Percentiles rank a stretch among this genome's conserved stretches.
phyloP scores from a whole-genome alignment of 2,888 invertebrate species.

The Epsilonema sp. region DNA sequence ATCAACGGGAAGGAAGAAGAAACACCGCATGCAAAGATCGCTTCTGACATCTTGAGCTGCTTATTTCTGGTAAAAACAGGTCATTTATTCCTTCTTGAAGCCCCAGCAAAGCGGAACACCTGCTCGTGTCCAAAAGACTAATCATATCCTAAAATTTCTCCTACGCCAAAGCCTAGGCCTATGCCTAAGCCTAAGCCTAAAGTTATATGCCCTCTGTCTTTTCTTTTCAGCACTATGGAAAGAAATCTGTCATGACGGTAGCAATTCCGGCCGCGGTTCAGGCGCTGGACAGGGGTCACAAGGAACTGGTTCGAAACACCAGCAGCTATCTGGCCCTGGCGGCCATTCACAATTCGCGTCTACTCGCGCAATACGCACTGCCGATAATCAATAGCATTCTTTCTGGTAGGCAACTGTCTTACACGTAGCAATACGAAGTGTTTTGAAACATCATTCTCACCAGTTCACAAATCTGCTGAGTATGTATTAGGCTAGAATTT shows the following conservation, averaged over 20 bases:
- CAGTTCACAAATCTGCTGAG: too few species aligned
- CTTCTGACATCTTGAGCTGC: slow-evolving; percentile 78
- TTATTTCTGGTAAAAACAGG: slow-evolving; percentile 71
- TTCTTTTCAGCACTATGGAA: slow-evolving; percentile 44
- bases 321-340: slow-evolving; percentile 76
- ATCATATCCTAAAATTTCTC: too few species aligned
- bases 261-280: slow-evolving; percentile 75
- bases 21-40: slow-evolving; percentile 86
- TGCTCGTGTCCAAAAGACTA: too few species aligned
- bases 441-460: too few species aligned
- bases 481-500: too few species aligned
- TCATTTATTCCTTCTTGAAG: too few species aligned
- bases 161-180: too few species aligned
- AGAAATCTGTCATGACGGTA: slow-evolving; percentile 53
- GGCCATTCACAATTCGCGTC: slow-evolving; percentile 66
- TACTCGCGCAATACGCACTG: slow-evolving; percentile 65
- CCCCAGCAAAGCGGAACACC: slow-evolving; percentile 1
- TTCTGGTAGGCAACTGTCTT: slow-evolving; percentile 50
- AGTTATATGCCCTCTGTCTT: slow-evolving; percentile 7
- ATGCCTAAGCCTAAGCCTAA: too few species aligned
- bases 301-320: slow-evolving; percentile 67
- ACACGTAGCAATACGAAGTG: too few species aligned
- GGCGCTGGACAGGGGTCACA: slow-evolving; percentile 69
- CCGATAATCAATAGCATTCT: slow-evolving; percentile 74
- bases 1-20: slow-evolving; percentile 46